phyloP scores from a whole-genome alignment of 2,888 invertebrate species.

The Mechanitis messenoides region DNA sequence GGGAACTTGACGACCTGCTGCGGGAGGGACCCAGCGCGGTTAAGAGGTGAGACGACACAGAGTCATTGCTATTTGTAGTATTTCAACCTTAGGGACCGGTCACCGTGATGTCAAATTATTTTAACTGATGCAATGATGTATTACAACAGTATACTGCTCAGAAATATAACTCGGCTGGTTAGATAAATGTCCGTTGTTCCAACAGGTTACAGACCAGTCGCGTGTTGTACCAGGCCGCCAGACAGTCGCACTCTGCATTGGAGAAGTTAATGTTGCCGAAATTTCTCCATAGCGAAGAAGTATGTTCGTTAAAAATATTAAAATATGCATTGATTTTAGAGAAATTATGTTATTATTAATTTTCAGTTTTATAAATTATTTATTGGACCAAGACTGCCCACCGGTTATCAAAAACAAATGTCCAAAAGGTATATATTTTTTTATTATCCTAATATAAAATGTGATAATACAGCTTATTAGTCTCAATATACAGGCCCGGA shows the following conservation, averaged over 20 bases:
- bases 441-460: background rate
- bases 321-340: background rate
- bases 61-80: background rate
- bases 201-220: conserved; percentile 82
- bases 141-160: too few relatives aligned
- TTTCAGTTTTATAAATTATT: conserved; percentile 83
- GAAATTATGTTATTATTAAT: conserved; percentile 21
- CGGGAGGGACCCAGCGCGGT: conserved; percentile 60
- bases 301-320: conserved; percentile 41
- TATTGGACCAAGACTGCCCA: conserved; percentile 80
- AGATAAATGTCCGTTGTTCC: background rate
- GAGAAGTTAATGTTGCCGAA: conserved; percentile 85
- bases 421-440: conserved; percentile 68
- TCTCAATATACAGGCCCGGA: conserved; percentile 45
- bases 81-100: background rate
- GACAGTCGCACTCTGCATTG: conserved; percentile 83
- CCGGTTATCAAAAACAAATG: conserved; percentile 73
- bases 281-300: conserved; percentile 89
- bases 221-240: conserved; percentile 87
- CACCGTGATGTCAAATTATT: too few relatives aligned
- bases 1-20: conserved; percentile 73
- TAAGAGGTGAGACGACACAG: conserved; percentile 16
- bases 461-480: background rate
- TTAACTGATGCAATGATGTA: too few relatives aligned
- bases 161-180: background rate